Conservation (phyloP, 2,113 vertebrate species). For the Ia io region DNA sequence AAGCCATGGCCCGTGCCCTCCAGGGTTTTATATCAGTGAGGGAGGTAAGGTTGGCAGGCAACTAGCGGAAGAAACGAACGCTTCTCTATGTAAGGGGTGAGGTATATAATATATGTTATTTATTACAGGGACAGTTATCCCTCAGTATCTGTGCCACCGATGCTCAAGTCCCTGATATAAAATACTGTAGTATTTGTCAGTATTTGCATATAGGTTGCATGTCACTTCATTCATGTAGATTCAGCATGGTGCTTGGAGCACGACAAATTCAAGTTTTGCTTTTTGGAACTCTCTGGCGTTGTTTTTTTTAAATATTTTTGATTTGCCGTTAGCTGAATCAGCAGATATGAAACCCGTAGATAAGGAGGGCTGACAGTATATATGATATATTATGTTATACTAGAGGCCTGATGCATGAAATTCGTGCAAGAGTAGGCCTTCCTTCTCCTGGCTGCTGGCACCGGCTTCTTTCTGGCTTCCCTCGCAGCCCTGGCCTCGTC, state of each 20-base stretch:
- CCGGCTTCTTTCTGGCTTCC: too few species aligned
- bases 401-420: too few species aligned
- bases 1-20: not conserved
- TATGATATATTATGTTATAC: not conserved
- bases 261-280: not conserved
- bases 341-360: not conserved
- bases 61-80: not conserved
- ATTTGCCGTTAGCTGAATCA: not conserved
- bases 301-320: not conserved
- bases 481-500: too few species aligned
- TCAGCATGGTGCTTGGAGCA: not conserved
- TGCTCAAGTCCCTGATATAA: not conserved
- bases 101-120: not conserved
- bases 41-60: not conserved
- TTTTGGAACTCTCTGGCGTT: not conserved
- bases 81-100: not conserved
- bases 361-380: too few species aligned
- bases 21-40: not conserved
- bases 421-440: too few species aligned
- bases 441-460: too few species aligned
- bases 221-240: not conserved
- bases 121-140: not conserved
- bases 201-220: not conserved
- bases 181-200: not conserved
- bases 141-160: not conserved